Evolutionary conservation across 1,140 invertebrate species (phyloP).

Genomic region (Trachymyrmex septentrionalis): DNA sequence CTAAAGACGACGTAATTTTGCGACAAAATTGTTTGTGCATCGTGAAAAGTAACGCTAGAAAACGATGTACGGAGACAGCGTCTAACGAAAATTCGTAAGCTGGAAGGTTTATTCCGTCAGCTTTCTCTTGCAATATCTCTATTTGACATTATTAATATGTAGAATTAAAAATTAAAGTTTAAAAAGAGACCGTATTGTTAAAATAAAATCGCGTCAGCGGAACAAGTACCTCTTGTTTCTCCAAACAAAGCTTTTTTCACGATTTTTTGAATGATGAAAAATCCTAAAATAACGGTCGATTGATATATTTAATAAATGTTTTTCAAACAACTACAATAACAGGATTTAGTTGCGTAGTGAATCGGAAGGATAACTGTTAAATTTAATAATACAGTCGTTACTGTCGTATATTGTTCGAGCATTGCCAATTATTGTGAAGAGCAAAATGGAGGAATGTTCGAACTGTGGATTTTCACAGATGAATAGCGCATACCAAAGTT

Average conservation of each 20-base stretch:
- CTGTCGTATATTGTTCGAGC: conserved; percentile 22
- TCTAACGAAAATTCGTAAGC: background rate
- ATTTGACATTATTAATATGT: background rate
- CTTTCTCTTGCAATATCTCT: background rate
- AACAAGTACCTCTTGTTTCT: background rate
- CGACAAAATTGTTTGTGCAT: conserved; percentile 75
- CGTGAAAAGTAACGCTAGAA: conserved; percentile 54
- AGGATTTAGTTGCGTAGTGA: conserved; percentile 46
- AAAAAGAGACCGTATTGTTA: background rate
- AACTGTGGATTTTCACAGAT: conserved; percentile 43
- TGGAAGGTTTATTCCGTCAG: background rate
- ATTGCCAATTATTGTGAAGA: conserved; percentile 56
- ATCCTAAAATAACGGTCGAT: conserved; percentile 18
- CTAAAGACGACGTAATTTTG: conserved; percentile 76
- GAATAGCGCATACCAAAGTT: conserved; percentile 35
- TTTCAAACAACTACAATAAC: conserved; percentile 31
- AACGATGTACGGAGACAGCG: conserved; percentile 21
- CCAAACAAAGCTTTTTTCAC: background rate
- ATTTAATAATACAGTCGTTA: conserved; percentile 52
- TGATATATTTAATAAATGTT: conserved; percentile 49
- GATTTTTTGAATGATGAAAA: background rate
- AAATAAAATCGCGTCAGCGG: background rate
- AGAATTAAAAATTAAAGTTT: background rate
- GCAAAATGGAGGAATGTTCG: conserved; percentile 43
- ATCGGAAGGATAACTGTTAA: conserved; percentile 57